phyloP scores from a whole-genome alignment of 2,113 vertebrate genomes.

The Genyomyrus donnyi region DNA sequence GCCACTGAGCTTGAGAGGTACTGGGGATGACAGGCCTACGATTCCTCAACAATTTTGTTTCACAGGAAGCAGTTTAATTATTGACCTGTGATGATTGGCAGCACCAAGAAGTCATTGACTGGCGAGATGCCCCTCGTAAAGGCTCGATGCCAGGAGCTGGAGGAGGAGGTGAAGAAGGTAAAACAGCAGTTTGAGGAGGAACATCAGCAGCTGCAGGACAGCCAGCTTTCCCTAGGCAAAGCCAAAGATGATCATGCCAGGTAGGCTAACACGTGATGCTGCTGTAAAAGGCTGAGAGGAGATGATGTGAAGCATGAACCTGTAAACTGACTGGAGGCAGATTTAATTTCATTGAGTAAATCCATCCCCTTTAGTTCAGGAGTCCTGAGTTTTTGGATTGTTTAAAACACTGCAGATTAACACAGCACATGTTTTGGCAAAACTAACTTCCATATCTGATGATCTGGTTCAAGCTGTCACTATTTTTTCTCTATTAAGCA shows the following conservation, averaged over 20 bases:
- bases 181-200: conserved; percentile 49
- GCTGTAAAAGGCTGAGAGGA: not conserved
- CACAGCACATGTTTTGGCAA: not conserved
- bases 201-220: conserved; percentile 48
- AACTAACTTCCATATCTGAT: too few relatives aligned
- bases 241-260: conserved; percentile 62
- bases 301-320: not conserved
- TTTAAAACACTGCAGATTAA: not conserved
- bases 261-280: conserved; percentile 43
- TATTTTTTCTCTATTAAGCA: too few relatives aligned
- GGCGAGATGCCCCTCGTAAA: conserved; percentile 49
- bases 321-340: not conserved
- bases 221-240: conserved; percentile 52
- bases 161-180: conserved; percentile 51
- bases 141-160: conserved; percentile 47
- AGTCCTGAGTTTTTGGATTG: not conserved
- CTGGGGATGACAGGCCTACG: not conserved
- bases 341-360: not conserved
- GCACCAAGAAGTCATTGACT: conserved; percentile 57
- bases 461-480: too few relatives aligned
- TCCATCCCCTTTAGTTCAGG: not conserved
- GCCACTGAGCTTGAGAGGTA: conserved; percentile 74
- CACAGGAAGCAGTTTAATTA: not conserved
- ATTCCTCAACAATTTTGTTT: not conserved
- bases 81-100: conserved; percentile 26